These are phyloP conservation scores for Trissolcus basalis DNA, from an alignment of 1,140 invertebrate species.

Conservation along the genomic window DNA sequence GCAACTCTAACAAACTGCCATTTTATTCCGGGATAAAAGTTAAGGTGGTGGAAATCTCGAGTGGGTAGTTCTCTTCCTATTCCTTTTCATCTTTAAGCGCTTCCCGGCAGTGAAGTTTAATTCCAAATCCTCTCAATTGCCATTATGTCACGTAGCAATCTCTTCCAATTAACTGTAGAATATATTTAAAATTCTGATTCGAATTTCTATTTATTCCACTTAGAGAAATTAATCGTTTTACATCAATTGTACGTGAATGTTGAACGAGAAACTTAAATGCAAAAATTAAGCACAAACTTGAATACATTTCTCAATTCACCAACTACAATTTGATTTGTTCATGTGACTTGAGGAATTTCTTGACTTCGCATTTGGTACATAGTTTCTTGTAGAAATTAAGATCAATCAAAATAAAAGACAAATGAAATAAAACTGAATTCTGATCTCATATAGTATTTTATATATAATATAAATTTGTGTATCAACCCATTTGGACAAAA, in stretches of 20 bases:
- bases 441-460: too few species aligned
- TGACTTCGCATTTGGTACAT: too few species aligned
- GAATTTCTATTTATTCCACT: slow-evolving; percentile 38
- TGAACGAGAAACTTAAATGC: background rate
- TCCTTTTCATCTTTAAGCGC: slow-evolving; percentile 45
- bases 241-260: slow-evolving; percentile 11
- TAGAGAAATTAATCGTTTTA: slow-evolving; percentile 25
- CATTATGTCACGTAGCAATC: slow-evolving; percentile 57
- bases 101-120: slow-evolving; percentile 62
- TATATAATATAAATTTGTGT: too few species aligned
- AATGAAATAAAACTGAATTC: too few species aligned
- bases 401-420: too few species aligned
- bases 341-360: too few species aligned
- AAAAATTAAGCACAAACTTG: background rate
- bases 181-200: slow-evolving; percentile 51
- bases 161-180: slow-evolving; percentile 41
- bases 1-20: slow-evolving; percentile 63
- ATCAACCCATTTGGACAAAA: too few species aligned
- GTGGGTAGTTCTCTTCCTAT: slow-evolving; percentile 60
- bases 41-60: slow-evolving; percentile 57
- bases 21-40: slow-evolving; percentile 48
- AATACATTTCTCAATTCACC: too few species aligned
- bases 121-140: slow-evolving; percentile 64
- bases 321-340: too few species aligned
- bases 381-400: too few species aligned